Evolutionary conservation across 2,888 invertebrate genomes (phyloP), one percentile per base, ranked within the genome.

Genomic region (Sphaerophoria rueppellii): DNA sequence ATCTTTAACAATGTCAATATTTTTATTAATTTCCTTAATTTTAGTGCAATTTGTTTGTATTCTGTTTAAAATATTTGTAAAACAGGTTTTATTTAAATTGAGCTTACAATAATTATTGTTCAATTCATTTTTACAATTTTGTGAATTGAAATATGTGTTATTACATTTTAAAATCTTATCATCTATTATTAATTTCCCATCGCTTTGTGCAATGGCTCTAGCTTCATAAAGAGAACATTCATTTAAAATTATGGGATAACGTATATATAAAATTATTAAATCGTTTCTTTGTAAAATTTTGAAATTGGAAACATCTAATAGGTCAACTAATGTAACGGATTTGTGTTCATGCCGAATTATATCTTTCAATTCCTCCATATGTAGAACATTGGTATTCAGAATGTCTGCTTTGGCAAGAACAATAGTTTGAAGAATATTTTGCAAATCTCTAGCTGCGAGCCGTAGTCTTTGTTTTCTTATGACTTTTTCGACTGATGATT

Each of bases 391-490:
- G 4, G 48, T 48, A 48, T 48, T 48, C 12, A 48, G 48, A n/a
- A 48, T 48, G 48, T 48, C 12, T 48, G 48, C 48, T 48, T 48
- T 48, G 5, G 48, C 48, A 48, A 48, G 48, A n/a, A 48, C 9
- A 6, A 48, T 48, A 6, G 4, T 48, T 9, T 48, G 12, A 4
- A 48, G 48, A 6, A 7, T n/a, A n/a, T 48, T 48, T 48, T 48
- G 48, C 4, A 48, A n/a, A 7, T 48, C 48, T 48, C 48, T 48
- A n/a, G 48, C 48, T 48, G 48, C 9, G 9, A 48, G 12, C 12
- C 48, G 48, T 48, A 48, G 48, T 48, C 48, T 48, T 48, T 48
- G 48, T n/a, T 48, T 48, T 48, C 48, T 48, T 48, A 48, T 48
- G 4, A 48, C 4, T 48, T 37, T 37, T 37, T 37, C 37, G 37